A percentile compares a stretch with the other conserved stretches of the same genome.
Conservation (phyloP, 2,113 vertebrate species). For the Cervus canadensis region DNA sequence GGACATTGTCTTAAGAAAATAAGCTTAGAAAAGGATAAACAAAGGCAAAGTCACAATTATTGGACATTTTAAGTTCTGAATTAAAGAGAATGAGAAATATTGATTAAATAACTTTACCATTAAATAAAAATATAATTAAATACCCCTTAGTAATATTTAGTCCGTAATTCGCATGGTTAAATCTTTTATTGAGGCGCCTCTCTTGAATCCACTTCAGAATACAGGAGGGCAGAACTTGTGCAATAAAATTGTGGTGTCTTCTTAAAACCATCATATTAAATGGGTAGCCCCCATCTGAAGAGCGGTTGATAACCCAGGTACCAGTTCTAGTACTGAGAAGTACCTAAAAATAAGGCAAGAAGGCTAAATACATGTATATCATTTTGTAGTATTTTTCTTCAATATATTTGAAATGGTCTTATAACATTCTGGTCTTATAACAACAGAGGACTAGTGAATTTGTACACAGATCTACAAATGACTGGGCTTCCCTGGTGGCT, state of each 20-base stretch:
- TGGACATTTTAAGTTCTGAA: not conserved
- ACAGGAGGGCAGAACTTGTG: constrained; percentile 79
- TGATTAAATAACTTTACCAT: not conserved
- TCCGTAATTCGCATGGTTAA: constrained; percentile 87
- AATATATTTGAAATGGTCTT: not conserved
- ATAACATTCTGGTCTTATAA: not conserved
- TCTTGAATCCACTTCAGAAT: constrained; percentile 79
- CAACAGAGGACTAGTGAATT: not conserved
- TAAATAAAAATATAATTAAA: constrained; percentile 9
- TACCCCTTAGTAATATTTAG: constrained; percentile 87
- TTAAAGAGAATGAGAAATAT: not conserved
- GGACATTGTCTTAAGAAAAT: not conserved
- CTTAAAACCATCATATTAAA: constrained; percentile 80
- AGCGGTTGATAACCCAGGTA: constrained; percentile 82
- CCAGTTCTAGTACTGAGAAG: constrained; percentile 85
- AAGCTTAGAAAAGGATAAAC: not conserved
- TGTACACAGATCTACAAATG: not conserved
- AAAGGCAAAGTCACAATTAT: not conserved
- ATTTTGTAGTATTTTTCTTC: not conserved
- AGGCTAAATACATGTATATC: not conserved
- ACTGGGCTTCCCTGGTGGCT: not conserved
- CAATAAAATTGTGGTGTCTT: constrained; percentile 78
- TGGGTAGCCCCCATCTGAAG: constrained; percentile 83
- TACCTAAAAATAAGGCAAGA: constrained; percentile 78
- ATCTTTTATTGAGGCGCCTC: constrained; percentile 79